Base-by-base conservation (phyloP, 2,797 vertebrate species). In the Typhlichthys subterraneus region DNA sequence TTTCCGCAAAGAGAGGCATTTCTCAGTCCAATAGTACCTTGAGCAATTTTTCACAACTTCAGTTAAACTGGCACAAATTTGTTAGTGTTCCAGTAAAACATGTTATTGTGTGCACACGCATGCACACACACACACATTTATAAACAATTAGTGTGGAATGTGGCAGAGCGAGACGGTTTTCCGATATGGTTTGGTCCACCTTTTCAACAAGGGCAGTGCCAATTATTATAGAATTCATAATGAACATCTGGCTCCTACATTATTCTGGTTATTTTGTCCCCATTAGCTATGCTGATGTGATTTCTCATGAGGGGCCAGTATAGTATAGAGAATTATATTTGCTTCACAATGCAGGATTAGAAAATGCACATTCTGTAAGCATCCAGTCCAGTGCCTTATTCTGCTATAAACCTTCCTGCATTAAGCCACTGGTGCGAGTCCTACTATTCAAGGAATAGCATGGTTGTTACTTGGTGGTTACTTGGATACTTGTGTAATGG, bases 41-140 rank as follows among this genome's bases (percentile, higher is more conserved):
- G 49, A 56, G 51, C 52, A 57, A 70, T 69, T 49, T 59, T 70
- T 69, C 15, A 49, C 12, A 3, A 64, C 8, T 53, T 61, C 46
- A 59, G 6, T 9, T 42, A 9, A 49, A 17, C 3, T 0, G 54
- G 17, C 2, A 14, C 17, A 74, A 50, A 67, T 63, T 0, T 1
- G 12, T 62, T 61, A 52, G 9, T 0, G 11, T 76, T 70, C 65
- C 66, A 62, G 70, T 67, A 56, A 79, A 67, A 57, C 23, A 48
- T 12, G 3, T 10, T 42, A 5, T 10, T 2, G 1, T 45, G 49
- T n/a, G 61, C 50, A 31, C 15, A 23, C 46, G 42, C 33, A 42
- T 38, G 45, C 51, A 13, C 50, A 53, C 38, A 53, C 48, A 31
- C 57, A 59, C 57, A 49, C 23, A 59, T 12, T 11, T 23, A 52